phyloP scores from a whole-genome alignment of 2,888 invertebrate species.

The Nymphalis polychloros region DNA sequence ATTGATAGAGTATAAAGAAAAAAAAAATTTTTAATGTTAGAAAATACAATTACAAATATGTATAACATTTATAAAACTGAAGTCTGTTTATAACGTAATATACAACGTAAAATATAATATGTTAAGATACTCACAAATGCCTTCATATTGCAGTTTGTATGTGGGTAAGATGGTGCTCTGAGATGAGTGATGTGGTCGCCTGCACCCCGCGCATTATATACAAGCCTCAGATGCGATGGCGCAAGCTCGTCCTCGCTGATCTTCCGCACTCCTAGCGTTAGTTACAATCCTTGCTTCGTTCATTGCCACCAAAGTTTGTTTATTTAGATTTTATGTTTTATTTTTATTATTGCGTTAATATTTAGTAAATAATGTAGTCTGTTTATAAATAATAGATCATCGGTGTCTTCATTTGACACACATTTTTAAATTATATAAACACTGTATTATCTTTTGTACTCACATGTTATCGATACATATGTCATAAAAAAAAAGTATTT shows the following conservation, averaged over 20 bases:
- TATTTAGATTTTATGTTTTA: neutral
- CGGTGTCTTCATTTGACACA: no score
- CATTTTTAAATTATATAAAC: no score
- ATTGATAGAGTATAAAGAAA: no score
- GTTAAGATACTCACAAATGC: conserved; percentile 45
- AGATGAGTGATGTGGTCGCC: conserved; percentile 22
- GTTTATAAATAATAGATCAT: neutral
- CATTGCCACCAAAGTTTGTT: conserved; percentile 13
- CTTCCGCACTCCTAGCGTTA: conserved; percentile 4
- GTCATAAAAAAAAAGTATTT: no score
- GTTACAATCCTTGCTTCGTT: conserved; percentile 17
- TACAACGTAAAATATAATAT: no score
- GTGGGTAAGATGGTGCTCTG: conserved; percentile 1
- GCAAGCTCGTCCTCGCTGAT: conserved; percentile 25
- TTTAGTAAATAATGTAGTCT: neutral
- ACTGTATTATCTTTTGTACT: no score
- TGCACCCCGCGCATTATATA: conserved; percentile 21
- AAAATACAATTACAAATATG: no score
- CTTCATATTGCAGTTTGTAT: conserved; percentile 32
- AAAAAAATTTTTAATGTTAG: no score
- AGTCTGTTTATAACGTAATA: neutral
- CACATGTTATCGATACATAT: no score
- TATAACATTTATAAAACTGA: neutral
- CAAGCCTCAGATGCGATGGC: conserved; percentile 10
- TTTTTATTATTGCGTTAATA: neutral